Evolutionary conservation across 2,113 vertebrate species (phyloP).

Genomic region (Nycticorax nycticorax): DNA sequence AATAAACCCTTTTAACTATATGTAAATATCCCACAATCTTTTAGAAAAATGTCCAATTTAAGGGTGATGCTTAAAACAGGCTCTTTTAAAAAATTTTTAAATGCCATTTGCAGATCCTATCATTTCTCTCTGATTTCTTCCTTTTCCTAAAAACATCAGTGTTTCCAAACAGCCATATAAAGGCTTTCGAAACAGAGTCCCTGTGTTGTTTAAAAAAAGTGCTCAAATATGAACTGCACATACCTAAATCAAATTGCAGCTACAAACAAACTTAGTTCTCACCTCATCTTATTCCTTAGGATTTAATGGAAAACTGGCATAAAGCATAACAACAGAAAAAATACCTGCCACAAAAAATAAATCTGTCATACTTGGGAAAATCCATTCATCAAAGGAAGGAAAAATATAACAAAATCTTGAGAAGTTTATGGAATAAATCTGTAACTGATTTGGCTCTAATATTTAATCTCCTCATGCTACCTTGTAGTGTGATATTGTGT

Average conservation of each 20-base stretch:
- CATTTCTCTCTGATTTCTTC: conserved; percentile 54
- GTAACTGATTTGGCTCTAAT: conserved; percentile 63
- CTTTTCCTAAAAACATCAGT: conserved; percentile 55
- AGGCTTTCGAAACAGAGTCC: conserved; percentile 2
- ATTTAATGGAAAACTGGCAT: conserved; percentile 72
- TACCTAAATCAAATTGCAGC: conserved; percentile 56
- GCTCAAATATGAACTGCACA: conserved; percentile 11
- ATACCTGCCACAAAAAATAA: conserved; percentile 66
- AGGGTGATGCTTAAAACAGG: conserved; percentile 69
- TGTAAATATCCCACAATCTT: conserved; percentile 65
- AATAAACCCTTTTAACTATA: conserved; percentile 33
- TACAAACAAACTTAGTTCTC: conserved; percentile 73
- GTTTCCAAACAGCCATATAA: conserved; percentile 60
- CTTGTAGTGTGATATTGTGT: neutral
- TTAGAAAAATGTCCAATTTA: conserved; percentile 68
- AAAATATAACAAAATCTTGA: conserved; percentile 53
- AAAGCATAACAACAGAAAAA: conserved; percentile 61
- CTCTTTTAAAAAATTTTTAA: conserved; percentile 36
- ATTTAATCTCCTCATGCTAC: conserved; percentile 44
- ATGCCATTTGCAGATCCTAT: conserved; percentile 65
- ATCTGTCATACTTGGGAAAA: conserved; percentile 69
- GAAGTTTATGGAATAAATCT: conserved; percentile 63
- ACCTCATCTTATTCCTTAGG: conserved; percentile 65
- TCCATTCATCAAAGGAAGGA: conserved; percentile 62
- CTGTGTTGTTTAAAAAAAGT: neutral